A percentile compares a stretch with the other conserved stretches of the same genome.
Conservation (phyloP, 2,888 invertebrate species). For the Periphyllus acericola region DNA sequence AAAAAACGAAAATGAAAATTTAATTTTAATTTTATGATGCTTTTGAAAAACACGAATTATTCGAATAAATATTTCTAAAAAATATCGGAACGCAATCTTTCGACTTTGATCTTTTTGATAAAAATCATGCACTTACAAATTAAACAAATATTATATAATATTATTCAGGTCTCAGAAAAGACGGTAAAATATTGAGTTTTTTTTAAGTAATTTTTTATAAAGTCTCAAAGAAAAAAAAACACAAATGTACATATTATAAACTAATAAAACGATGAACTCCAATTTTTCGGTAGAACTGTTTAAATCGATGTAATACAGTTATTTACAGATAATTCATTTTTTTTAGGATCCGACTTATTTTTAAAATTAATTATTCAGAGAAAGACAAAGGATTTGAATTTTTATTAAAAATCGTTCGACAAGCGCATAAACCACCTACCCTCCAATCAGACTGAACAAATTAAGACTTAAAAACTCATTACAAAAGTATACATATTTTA, state of each 20-base stretch:
- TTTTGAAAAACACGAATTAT: neutral
- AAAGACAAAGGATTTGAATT: slow-evolving; percentile 30
- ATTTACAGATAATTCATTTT: neutral
- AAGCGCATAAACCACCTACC: neutral
- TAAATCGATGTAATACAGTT: neutral
- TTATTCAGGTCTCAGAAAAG: slow-evolving; percentile 2
- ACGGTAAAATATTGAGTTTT: neutral
- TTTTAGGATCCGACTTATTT: neutral
- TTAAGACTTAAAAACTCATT: slow-evolving; percentile 55
- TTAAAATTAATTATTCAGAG: slow-evolving; percentile 22
- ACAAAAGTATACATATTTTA: slow-evolving; percentile 45
- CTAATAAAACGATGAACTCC: neutral
- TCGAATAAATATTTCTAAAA: neutral
- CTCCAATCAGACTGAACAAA: slow-evolving; percentile 47
- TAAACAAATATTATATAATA: neutral
- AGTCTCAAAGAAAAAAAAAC: neutral
- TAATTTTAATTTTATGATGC: neutral
- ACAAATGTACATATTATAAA: neutral
- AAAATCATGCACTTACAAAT: neutral
- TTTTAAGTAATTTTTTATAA: neutral
- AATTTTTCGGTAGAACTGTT: neutral
- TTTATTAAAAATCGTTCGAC: slow-evolving; percentile 27
- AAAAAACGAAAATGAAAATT: neutral
- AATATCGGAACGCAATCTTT: neutral
- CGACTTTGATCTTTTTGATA: slow-evolving; percentile 22